These are phyloP conservation scores for Lordiphosa mommai DNA, from an alignment of 1,140 invertebrate species.

Conservation along the genomic window DNA sequence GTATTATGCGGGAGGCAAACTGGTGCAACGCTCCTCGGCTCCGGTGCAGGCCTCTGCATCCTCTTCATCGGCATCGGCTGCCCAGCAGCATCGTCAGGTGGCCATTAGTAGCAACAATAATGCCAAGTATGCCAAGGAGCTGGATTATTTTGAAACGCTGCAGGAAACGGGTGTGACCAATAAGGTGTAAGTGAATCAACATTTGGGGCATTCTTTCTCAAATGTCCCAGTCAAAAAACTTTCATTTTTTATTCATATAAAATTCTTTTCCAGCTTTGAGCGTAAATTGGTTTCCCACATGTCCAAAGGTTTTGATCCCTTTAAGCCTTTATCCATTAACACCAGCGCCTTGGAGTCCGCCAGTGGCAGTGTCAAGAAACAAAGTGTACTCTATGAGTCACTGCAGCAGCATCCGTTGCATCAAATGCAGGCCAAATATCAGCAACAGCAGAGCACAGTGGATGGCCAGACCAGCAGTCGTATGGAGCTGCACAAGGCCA, in stretches of 20 bases:
- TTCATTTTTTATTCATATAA: no score
- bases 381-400: slow-evolving; percentile 69
- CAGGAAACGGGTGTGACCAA: slow-evolving; percentile 78
- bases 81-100: slow-evolving; percentile 35
- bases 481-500: slow-evolving; percentile 76
- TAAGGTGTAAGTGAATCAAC: slow-evolving; percentile 77
- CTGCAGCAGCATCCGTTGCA: slow-evolving; percentile 74
- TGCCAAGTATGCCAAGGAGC: slow-evolving; percentile 70
- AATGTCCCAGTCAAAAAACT: no score
- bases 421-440: slow-evolving; percentile 57
- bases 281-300: slow-evolving; percentile 75
- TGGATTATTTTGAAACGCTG: slow-evolving; percentile 71
- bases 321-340: slow-evolving; percentile 74
- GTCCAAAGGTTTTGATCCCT: slow-evolving; percentile 77
- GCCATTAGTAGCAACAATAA: slow-evolving; percentile 42
- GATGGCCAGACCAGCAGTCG: slow-evolving; percentile 64
- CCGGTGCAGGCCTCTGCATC: slow-evolving; percentile 17
- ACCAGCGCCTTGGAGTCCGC: slow-evolving; percentile 48
- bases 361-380: slow-evolving; percentile 50
- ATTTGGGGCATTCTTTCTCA: neutral
- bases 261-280: slow-evolving; percentile 50
- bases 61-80: slow-evolving; percentile 20
- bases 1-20: slow-evolving; percentile 54
- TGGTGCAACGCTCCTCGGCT: slow-evolving; percentile 49
- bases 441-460: slow-evolving; percentile 39